Conservation (phyloP, 2,888 invertebrate genomes). For the Chelonus formosanus region DNA sequence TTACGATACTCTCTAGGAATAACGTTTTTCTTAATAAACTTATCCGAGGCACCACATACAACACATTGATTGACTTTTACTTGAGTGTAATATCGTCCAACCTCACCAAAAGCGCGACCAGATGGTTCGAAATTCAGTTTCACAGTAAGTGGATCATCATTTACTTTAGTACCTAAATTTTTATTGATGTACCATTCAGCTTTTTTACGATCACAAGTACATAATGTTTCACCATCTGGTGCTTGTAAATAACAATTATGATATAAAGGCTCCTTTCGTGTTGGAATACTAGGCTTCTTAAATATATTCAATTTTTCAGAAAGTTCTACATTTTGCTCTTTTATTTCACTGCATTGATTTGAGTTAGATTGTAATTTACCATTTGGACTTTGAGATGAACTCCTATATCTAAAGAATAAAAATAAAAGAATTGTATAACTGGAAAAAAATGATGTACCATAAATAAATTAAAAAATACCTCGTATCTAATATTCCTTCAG, state of each 20-base stretch:
- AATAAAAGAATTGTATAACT: background rate
- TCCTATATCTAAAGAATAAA: conserved; percentile 50
- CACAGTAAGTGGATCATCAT: conserved; percentile 72
- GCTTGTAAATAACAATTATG: conserved; percentile 81
- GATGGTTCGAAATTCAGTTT: conserved; percentile 81
- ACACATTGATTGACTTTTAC: conserved; percentile 81
- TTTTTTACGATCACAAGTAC: conserved; percentile 79
- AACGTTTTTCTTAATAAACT: conserved; percentile 80
- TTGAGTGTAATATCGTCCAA: conserved; percentile 77
- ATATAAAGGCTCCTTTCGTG: conserved; percentile 75
- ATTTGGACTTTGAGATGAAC: conserved; percentile 37
- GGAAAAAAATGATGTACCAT: background rate
- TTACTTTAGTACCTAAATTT: conserved; percentile 63
- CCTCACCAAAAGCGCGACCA: conserved; percentile 75
- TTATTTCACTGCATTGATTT: conserved; percentile 34
- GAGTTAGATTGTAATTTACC: conserved; percentile 33
- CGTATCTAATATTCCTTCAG: conserved; percentile 53
- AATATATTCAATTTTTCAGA: background rate
- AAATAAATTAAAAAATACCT: conserved; percentile 46
- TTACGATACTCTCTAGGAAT: conserved; percentile 84
- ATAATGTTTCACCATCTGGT: conserved; percentile 79
- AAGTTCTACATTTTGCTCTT: background rate
- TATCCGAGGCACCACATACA: conserved; percentile 76
- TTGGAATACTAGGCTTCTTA: conserved; percentile 46
- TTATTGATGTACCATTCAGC: conserved; percentile 75